Base-by-base conservation (phyloP, 2,797 vertebrate genomes). In the Rhinogobio ventralis region DNA sequence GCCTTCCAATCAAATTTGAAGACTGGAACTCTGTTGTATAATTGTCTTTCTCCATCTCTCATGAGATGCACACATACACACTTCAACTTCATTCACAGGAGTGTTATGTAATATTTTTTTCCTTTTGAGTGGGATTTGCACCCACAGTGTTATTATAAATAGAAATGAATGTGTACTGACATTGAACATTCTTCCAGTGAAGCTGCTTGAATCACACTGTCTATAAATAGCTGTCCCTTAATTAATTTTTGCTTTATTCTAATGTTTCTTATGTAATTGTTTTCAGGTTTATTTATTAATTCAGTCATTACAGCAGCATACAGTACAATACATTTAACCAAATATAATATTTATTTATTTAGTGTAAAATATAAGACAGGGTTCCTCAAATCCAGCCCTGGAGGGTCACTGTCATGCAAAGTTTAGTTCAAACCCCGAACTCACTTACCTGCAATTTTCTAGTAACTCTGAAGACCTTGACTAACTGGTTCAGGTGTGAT, bases 121-220 rank as follows among this genome's bases (percentile, higher is more conserved):
- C 8, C n/a, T 45, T 77, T 45, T 76, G 80, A 82, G 85, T 88
- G 83, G 85, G 83, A 64, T 66, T 78, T 33, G 75, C 75, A 81
- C 66, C 72, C 86, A 74, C 74, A n/a, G 62, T n/a, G 53, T 69
- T 33, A 42, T 66, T 53, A 45, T 62, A 79, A 83, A 80, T 83
- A 30, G 46, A 73, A 74, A 33, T 60, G 68, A 42, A 86, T 86
- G 64, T 76, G 66, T 33, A 73, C 28, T 62, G 49, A 57, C 30
- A 62, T 17, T 75, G 30, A 75, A 77, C 20, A 7, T 25, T 83
- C 14, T 75, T 60, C 10, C 60, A 83, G 33, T n/a, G 62, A 79
- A 66, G n/a, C 62, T 64, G 36, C 46, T 51, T 81, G 60, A 25
- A 64, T 73, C 60, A 13, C 42, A 51, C 49, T 28, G 7, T 84